A percentile compares a stretch with the other conserved stretches of the same genome.
Evolutionary conservation across 2,888 invertebrate genomes (phyloP).

Genomic region (Ashinkailepas kermadecensis): DNA sequence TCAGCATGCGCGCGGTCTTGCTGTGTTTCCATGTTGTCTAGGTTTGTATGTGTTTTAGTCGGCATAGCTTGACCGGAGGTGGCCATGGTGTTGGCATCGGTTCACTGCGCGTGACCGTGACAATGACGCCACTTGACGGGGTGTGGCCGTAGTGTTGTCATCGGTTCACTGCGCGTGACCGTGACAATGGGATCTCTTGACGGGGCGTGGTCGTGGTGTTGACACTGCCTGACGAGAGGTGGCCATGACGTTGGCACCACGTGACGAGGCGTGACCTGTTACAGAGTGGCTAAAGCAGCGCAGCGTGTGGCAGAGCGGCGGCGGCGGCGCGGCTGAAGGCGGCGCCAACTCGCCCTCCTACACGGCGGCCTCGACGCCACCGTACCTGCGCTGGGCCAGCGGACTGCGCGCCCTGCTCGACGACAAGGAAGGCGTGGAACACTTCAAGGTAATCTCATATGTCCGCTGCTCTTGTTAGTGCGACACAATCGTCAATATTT

Average conservation of each 20-base stretch:
- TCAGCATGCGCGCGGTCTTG: no score
- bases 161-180: no score
- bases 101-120: no score
- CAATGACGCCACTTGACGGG: no score
- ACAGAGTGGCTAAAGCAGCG: background rate
- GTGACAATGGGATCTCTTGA: no score
- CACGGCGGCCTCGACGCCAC: slow-evolving; percentile 7
- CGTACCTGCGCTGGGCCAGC: slow-evolving; percentile 17
- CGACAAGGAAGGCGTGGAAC: slow-evolving; percentile 19
- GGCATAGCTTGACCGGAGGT: no score
- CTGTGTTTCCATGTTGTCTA: no score
- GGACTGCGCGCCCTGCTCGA: slow-evolving; percentile 14
- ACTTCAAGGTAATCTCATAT: background rate
- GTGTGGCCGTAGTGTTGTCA: no score
- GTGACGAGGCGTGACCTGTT: background rate
- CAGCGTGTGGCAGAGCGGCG: background rate
- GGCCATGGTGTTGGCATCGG: no score
- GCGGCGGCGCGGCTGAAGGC: background rate
- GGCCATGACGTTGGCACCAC: background rate
- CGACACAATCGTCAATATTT: no score
- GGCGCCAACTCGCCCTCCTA: background rate
- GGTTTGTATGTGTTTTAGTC: no score
- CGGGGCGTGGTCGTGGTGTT: background rate
- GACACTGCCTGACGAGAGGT: background rate
- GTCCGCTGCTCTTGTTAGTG: no score